These are phyloP conservation scores for Catajapyx aquilonaris DNA, from an alignment of 1,140 invertebrate genomes.

Conservation along the genomic window DNA sequence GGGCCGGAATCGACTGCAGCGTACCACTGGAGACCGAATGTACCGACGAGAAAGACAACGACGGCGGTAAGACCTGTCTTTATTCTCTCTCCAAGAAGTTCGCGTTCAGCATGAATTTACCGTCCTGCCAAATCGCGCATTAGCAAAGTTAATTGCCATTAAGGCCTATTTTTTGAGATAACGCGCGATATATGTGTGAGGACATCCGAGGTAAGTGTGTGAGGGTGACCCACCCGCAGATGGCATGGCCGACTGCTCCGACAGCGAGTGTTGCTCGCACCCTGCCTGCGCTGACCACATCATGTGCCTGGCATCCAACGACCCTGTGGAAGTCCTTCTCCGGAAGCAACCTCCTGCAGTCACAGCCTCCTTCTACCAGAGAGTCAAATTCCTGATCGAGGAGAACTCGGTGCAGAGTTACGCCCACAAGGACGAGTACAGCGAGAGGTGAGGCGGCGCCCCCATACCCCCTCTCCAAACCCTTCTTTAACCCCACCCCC, in stretches of 20 bases:
- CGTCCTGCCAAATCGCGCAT: not conserved
- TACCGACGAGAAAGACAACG: conserved; percentile 85
- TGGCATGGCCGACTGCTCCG: conserved; percentile 91
- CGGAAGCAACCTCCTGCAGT: conserved; percentile 88
- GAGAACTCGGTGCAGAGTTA: conserved; percentile 96
- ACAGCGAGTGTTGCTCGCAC: conserved; percentile 74
- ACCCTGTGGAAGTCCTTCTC: conserved; percentile 83
- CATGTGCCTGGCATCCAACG: conserved; percentile 84
- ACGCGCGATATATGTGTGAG: not conserved
- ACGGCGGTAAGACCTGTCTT: conserved; percentile 52
- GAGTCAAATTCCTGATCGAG: conserved; percentile 95
- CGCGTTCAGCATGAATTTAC: no score
- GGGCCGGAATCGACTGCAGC: conserved; percentile 81
- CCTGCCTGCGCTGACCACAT: conserved; percentile 65
- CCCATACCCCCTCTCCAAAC: not conserved
- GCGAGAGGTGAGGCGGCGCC: conserved; percentile 91
- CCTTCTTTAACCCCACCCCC: not conserved
- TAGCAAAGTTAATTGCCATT: conserved; percentile 3
- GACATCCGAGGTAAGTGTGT: conserved; percentile 2
- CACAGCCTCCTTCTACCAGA: conserved; percentile 91
- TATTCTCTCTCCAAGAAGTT: no score
- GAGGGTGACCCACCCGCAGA: conserved; percentile 37
- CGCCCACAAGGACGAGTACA: conserved; percentile 89
- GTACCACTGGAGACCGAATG: conserved; percentile 79
- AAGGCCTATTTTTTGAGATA: conserved; percentile 1